Conservation (phyloP, 1,140 invertebrate species). For the Plectrocnemia conspersa region DNA sequence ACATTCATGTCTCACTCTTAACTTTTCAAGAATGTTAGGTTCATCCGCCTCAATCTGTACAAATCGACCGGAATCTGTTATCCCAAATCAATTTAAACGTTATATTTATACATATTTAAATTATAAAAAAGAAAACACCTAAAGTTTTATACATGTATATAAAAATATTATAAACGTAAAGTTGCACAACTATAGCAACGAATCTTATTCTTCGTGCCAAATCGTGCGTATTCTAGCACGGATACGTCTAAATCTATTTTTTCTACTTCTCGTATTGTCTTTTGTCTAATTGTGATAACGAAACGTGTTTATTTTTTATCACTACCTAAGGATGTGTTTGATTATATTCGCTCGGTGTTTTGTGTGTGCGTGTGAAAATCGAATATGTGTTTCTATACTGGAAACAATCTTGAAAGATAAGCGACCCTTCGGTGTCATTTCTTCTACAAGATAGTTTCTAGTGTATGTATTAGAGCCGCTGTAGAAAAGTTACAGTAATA, state of each 20-base stretch:
- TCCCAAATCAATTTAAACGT: too few relatives aligned
- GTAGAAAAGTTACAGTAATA: too few relatives aligned
- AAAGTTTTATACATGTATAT: too few relatives aligned
- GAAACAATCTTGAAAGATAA: too few relatives aligned
- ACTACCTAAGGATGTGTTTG: conserved; percentile 24
- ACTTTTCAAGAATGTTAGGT: too few relatives aligned
- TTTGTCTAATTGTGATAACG: conserved; percentile 34
- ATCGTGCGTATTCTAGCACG: conserved; percentile 16
- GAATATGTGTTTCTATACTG: neutral
- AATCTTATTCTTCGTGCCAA: conserved; percentile 34
- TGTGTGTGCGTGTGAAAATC: neutral
- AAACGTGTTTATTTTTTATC: conserved; percentile 33
- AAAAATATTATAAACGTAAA: too few relatives aligned
- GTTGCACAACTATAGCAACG: conserved; percentile 18
- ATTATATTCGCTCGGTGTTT: conserved; percentile 20
- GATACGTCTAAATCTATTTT: conserved; percentile 30
- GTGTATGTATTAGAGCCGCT: too few relatives aligned
- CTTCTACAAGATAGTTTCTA: too few relatives aligned
- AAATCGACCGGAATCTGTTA: too few relatives aligned
- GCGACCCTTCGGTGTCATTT: too few relatives aligned
- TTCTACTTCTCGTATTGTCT: conserved; percentile 36
- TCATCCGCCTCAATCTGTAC: too few relatives aligned
- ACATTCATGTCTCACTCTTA: too few relatives aligned
- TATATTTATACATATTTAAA: conserved; percentile 10
- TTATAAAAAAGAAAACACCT: neutral